Base-by-base conservation (phyloP, 2,888 invertebrate species). In the Dryococelus australis region DNA sequence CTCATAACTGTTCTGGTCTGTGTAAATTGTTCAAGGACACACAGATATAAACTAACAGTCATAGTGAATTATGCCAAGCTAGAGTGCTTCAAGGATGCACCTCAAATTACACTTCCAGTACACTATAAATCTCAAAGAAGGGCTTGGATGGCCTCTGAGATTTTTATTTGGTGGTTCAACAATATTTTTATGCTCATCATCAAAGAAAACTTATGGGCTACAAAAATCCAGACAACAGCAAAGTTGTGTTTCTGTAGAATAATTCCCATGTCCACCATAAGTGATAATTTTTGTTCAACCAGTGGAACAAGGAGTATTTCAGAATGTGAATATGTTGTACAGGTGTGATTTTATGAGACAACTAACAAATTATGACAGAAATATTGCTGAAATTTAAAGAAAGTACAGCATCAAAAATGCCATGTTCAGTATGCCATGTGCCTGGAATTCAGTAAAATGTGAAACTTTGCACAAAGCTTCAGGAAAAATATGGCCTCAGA, bases 281-380 rank as follows among this genome's bases (percentile, higher is more conserved):
- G 47, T 78, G 35, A 53, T 43, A 24, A 28, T 43, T 65, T n/a
- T 86, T 24, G 24, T 86, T 35, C 78, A 86, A 13, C 78, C 86
- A 28, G 65, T 78, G 86, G 86, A 86, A 26, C 85, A 85, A 28
- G 27, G 13, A 35, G 79, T 86, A n/a, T 78, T 35, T 2, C 24
- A 86, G 26, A 65, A 43, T 53, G 12, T 85, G 24, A 86, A 86
- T 20, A 28, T 28, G 28, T 43, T 78, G 28, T 86, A 86, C 35
- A 65, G 79, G 43, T 13, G 35, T 24, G 35, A 78, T 28, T 28
- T 78, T 35, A 26, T 53, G 65, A 12, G 85, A 26, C 53, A 65
- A 27, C 78, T 86, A 9, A 65, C 65, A n/a, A 65, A n/a, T 65
- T 65, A 65, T 65, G 65, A 65, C 20, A 20, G 65, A 20, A 65